These are phyloP conservation scores for Cenopis cana DNA, from an alignment of 2,888 invertebrate species.

Conservation along the genomic window DNA sequence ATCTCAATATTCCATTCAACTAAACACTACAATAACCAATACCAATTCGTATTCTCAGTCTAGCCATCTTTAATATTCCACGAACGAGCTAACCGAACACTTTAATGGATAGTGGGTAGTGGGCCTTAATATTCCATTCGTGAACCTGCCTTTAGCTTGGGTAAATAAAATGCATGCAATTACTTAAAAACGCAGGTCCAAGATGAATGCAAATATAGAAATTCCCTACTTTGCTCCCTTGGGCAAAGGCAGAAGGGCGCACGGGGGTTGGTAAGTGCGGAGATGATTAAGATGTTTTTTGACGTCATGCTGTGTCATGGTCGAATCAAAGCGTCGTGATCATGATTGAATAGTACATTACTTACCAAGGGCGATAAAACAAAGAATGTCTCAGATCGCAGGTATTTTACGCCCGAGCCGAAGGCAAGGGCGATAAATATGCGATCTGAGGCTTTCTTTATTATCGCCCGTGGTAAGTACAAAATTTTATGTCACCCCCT, in stretches of 20 bases:
- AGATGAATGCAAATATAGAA: conserved; percentile 71
- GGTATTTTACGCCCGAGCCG: too few relatives aligned
- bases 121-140: conserved; percentile 37
- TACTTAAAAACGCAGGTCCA: conserved; percentile 75
- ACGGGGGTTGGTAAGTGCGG: conserved; percentile 16
- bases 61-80: conserved; percentile 18
- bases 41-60: conserved; percentile 3
- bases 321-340: not conserved
- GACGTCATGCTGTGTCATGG: conserved; percentile 15
- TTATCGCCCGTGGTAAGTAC: too few relatives aligned
- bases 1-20: not conserved
- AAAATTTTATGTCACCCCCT: too few relatives aligned
- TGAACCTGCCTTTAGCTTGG: conserved; percentile 45
- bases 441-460: too few relatives aligned
- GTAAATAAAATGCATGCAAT: conserved; percentile 71
- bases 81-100: conserved; percentile 10
- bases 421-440: too few relatives aligned
- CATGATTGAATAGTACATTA: too few relatives aligned
- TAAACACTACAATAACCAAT: not conserved
- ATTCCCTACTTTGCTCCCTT: conserved; percentile 51
- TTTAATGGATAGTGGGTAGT: conserved; percentile 21
- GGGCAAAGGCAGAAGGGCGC: conserved; percentile 52
- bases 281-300: not conserved
- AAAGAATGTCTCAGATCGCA: too few relatives aligned
- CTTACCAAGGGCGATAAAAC: too few relatives aligned